These are phyloP conservation scores for Sarcoramphus papa DNA, from an alignment of 2,797 vertebrate genomes.

Conservation along the genomic window DNA sequence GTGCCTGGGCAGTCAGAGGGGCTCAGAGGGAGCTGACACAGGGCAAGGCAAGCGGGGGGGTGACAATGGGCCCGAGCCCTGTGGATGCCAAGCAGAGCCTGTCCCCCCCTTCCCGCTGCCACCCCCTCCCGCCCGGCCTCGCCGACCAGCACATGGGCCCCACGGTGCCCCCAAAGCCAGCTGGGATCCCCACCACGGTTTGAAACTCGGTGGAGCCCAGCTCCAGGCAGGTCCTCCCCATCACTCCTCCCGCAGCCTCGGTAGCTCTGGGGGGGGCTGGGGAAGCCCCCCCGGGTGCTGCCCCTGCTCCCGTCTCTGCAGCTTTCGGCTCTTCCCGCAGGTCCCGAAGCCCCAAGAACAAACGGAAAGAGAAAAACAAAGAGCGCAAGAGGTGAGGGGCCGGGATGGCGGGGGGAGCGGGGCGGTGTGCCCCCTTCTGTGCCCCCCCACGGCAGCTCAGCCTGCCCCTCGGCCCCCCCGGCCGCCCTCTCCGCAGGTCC, in stretches of 20 bases:
- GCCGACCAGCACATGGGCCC: not conserved
- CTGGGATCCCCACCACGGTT: rapidly evolving
- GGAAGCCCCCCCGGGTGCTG: not conserved
- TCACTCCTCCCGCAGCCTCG: rapidly evolving
- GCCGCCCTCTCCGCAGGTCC: conserved; percentile 75
- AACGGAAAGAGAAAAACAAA: conserved; percentile 96
- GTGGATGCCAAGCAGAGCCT: not conserved
- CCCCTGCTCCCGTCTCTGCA: not conserved
- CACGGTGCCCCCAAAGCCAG: not conserved
- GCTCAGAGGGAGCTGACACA: rapidly evolving
- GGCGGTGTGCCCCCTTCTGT: not conserved
- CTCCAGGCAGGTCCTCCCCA: not conserved
- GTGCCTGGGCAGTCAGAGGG: not conserved
- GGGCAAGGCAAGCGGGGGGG: rapidly evolving
- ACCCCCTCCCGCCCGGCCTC: not conserved
- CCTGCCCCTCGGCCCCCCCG: not conserved
- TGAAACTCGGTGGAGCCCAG: not conserved
- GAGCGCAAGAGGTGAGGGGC: conserved; percentile 85
- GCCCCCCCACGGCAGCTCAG: not conserved
- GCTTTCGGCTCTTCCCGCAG: conserved; percentile 69
- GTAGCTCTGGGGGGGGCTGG: not conserved
- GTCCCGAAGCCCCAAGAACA: conserved; percentile 91
- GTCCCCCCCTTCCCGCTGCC: not conserved
- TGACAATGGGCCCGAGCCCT: rapidly evolving
- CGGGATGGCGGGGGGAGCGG: rapidly evolving